These are phyloP conservation scores for Dromiciops gliroides DNA, from an alignment of 2,113 vertebrate genomes.

Conservation along the genomic window DNA sequence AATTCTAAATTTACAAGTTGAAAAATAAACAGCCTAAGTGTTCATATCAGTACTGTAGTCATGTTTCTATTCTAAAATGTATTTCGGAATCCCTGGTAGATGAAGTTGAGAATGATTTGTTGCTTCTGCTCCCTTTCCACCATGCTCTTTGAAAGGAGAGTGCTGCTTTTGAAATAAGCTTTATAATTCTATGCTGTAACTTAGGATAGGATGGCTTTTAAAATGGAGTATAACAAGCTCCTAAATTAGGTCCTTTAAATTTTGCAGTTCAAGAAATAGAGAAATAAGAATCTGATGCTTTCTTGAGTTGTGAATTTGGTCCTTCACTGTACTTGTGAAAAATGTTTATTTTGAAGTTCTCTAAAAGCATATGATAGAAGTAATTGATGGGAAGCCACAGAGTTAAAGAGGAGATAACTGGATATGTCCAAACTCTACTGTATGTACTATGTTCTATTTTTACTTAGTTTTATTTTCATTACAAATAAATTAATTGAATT, in stretches of 20 bases:
- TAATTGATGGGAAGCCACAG: constrained; percentile 46
- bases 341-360: constrained; percentile 41
- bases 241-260: constrained; percentile 25
- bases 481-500: constrained; percentile 16
- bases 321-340: constrained; percentile 33
- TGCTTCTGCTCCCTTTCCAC: neutral
- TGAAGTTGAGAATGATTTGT: neutral
- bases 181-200: constrained; percentile 3
- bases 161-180: constrained; percentile 22
- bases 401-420: constrained; percentile 30
- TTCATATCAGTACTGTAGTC: neutral
- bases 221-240: constrained; percentile 9
- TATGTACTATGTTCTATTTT: neutral
- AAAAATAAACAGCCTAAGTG: neutral
- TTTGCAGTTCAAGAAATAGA: constrained; percentile 49
- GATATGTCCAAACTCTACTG: neutral
- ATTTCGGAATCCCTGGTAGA: neutral
- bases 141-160: neutral
- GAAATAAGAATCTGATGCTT: neutral
- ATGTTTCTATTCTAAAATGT: neutral
- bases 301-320: constrained; percentile 25
- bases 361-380: constrained; percentile 37
- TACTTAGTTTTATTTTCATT: constrained; percentile 26
- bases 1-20: neutral
- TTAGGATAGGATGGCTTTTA: constrained; percentile 19